Evolutionary conservation across 2,888 invertebrate genomes (phyloP).

Genomic region (Drosophila macrospina): DNA sequence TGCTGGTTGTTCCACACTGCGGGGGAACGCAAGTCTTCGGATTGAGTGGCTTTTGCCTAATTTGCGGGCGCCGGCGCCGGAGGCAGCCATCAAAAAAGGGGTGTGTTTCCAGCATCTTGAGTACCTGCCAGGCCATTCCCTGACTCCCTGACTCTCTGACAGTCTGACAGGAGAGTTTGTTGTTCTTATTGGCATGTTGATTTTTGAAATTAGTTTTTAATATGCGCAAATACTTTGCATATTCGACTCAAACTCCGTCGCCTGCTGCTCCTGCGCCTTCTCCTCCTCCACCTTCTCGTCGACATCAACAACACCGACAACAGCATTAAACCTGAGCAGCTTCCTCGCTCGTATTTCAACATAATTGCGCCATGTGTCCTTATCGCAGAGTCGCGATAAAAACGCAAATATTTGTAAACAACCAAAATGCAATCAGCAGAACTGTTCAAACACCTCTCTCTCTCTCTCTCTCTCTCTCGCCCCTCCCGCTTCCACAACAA

Average conservation of each 20-base stretch:
- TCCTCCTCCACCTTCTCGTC: too few relatives aligned
- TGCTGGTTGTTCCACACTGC: constrained; percentile 42
- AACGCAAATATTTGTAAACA: constrained; percentile 77
- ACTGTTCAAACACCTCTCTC: constrained; percentile 24
- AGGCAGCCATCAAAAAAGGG: constrained; percentile 64
- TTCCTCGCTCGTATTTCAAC: constrained; percentile 21
- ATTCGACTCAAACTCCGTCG: constrained; percentile 49
- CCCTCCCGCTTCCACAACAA: constrained; percentile 3
- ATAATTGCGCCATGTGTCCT: constrained; percentile 68
- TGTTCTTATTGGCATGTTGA: constrained; percentile 84
- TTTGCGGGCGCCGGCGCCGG: constrained; percentile 61
- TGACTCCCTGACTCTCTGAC: background rate
- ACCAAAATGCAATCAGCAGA: constrained; percentile 64
- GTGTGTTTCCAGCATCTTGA: constrained; percentile 53
- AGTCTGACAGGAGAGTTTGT: constrained; percentile 41
- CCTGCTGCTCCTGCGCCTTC: background rate
- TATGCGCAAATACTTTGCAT: constrained; percentile 84
- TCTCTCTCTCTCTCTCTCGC: too few relatives aligned
- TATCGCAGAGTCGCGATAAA: constrained; percentile 43
- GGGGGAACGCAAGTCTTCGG: constrained; percentile 32
- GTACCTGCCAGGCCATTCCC: constrained; percentile 48
- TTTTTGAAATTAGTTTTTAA: constrained; percentile 85
- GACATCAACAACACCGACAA: constrained; percentile 9
- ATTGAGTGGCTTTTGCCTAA: constrained; percentile 77
- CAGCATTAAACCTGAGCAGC: constrained; percentile 25